Percentiles rank a stretch among this genome's conserved stretches.
Evolutionary conservation across 2,888 invertebrate species (phyloP).

Genomic region (Silvanus unidentatus): DNA sequence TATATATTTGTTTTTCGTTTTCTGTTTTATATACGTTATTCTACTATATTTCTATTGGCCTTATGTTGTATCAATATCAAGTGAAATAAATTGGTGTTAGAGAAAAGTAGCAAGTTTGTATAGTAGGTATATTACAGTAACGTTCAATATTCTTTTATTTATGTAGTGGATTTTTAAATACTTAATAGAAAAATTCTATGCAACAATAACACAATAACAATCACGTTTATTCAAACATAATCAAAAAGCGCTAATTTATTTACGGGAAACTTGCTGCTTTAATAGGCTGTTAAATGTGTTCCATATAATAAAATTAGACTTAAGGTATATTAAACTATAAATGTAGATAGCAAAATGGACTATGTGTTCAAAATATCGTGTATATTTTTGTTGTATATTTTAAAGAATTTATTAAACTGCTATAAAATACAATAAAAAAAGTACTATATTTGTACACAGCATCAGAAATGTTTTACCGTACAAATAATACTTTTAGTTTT

Average conservation of each 20-base stretch:
- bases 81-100: slow-evolving; percentile 1
- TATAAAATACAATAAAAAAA: slow-evolving; percentile 27
- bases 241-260: too few species aligned
- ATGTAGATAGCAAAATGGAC: too few species aligned
- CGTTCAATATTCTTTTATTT: too few species aligned
- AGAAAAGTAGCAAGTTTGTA: slow-evolving; percentile 2
- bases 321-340: too few species aligned
- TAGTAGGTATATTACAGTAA: too few species aligned
- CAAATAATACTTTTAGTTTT: too few species aligned
- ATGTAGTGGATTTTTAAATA: too few species aligned
- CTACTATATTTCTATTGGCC: slow-evolving; percentile 1
- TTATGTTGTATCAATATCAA: not conserved
- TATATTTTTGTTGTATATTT: not conserved
- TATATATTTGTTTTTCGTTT: not conserved
- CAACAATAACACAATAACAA: too few species aligned
- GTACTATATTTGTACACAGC: slow-evolving; percentile 23
- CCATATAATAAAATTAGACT: not conserved
- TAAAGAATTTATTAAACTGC: slow-evolving; percentile 17
- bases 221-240: too few species aligned
- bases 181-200: too few species aligned
- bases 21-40: not conserved
- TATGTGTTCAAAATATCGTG: too few species aligned
- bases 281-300: slow-evolving; percentile 8
- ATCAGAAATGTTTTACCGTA: slow-evolving; percentile 2
- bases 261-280: slow-evolving; percentile 6